A percentile compares a stretch with the other conserved stretches of the same genome.
phyloP scores from a whole-genome alignment of 2,113 vertebrate genomes.

The Mormyrus iriodes region DNA sequence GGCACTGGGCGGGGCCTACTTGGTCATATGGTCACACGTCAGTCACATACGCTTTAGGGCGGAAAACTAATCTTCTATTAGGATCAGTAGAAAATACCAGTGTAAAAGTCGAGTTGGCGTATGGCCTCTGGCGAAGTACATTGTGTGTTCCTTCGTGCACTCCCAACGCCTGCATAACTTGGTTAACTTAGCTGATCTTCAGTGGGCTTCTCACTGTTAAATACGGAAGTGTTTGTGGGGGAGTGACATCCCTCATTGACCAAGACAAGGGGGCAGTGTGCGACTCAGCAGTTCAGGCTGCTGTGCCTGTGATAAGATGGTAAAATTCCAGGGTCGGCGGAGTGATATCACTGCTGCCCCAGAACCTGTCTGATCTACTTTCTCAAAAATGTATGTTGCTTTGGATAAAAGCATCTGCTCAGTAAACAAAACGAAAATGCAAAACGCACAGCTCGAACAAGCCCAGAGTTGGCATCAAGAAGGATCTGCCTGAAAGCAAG shows the following conservation, averaged over 20 bases:
- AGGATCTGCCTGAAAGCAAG: neutral
- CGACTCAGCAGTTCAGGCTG: neutral
- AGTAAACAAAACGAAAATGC: too few species aligned
- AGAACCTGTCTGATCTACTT: neutral
- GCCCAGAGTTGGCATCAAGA: too few species aligned
- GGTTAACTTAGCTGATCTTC: neutral
- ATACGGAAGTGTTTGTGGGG: neutral
- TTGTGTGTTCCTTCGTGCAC: neutral
- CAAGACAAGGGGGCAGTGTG: neutral
- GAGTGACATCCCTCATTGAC: neutral
- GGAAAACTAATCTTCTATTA: neutral
- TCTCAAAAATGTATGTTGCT: neutral
- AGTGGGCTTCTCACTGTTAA: neutral
- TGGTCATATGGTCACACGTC: neutral
- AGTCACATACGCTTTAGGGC: neutral
- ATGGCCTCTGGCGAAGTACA: neutral
- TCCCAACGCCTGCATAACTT: neutral
- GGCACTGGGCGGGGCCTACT: neutral
- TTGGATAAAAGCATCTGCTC: too few species aligned
- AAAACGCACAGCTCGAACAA: too few species aligned
- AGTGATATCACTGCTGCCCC: neutral
- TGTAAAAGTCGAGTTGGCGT: neutral
- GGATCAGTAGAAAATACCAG: neutral
- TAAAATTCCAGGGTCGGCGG: neutral
- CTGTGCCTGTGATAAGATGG: neutral